phyloP scores from a whole-genome alignment of 1,140 invertebrate genomes.

The Polyergus mexicanus region DNA sequence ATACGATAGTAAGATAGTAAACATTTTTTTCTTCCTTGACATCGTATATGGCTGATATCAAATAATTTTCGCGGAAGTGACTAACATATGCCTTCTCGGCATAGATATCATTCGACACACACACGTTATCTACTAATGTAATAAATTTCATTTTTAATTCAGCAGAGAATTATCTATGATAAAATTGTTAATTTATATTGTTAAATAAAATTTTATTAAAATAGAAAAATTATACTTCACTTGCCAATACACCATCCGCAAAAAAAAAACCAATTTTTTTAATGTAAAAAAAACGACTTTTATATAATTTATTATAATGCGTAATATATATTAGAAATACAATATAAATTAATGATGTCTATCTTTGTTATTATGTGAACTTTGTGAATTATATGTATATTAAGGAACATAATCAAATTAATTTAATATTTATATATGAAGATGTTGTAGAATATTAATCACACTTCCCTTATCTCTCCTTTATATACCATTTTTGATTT shows the following conservation, averaged over 20 bases:
- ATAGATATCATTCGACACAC: neutral
- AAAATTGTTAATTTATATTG: conserved; percentile 20
- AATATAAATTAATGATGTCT: neutral
- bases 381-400: neutral
- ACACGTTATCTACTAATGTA: neutral
- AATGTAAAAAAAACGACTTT: neutral
- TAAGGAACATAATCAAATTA: neutral
- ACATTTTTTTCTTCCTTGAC: neutral
- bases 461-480: neutral
- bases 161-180: neutral
- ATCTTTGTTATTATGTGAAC: neutral
- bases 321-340: neutral
- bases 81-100: neutral
- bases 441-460: neutral
- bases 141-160: conserved; percentile 14
- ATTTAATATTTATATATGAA: neutral
- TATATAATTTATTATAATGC: neutral
- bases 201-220: conserved; percentile 1
- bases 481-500: neutral
- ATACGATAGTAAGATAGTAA: conserved; percentile 28
- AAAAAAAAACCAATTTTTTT: neutral
- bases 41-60: neutral
- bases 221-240: neutral
- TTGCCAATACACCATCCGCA: neutral
- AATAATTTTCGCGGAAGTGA: neutral